Percentiles rank a stretch among this genome's conserved stretches.
These are phyloP conservation scores for Lottia gigantea DNA, from an alignment of 2,888 invertebrate species.

Conservation along the genomic window DNA sequence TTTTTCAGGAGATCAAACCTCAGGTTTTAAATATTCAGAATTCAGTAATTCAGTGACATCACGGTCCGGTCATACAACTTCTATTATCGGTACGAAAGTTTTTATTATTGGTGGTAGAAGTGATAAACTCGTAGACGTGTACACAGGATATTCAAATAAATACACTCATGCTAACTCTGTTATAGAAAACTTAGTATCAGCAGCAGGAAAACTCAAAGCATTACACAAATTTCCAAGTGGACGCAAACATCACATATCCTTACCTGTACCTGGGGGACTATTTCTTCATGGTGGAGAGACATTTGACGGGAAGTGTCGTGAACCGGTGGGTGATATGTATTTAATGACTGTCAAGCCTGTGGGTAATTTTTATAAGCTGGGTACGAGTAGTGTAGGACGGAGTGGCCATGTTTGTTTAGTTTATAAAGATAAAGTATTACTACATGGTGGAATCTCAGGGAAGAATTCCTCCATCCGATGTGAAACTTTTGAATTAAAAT, in stretches of 20 bases:
- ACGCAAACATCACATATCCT: conserved; percentile 60
- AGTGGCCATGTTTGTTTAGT: conserved; percentile 59
- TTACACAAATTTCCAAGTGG: conserved; percentile 59
- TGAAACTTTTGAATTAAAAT: neutral
- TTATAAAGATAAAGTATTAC: conserved; percentile 44
- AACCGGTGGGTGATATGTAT: conserved; percentile 64
- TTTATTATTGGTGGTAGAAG: conserved; percentile 63
- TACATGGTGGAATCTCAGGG: conserved; percentile 63
- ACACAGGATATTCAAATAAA: conserved; percentile 24
- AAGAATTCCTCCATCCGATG: conserved; percentile 15
- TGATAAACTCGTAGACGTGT: conserved; percentile 57
- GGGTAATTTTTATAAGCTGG: conserved; percentile 49
- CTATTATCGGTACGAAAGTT: conserved; percentile 47
- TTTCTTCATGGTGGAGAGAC: conserved; percentile 67
- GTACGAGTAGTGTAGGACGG: conserved; percentile 45
- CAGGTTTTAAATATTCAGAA: conserved; percentile 6
- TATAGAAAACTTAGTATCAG: conserved; percentile 7
- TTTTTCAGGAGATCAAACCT: neutral
- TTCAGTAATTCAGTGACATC: conserved; percentile 43
- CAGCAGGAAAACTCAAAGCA: conserved; percentile 33
- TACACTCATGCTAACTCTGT: conserved; percentile 8
- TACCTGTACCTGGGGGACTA: conserved; percentile 45
- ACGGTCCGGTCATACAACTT: conserved; percentile 64
- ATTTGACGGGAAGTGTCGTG: conserved; percentile 62
- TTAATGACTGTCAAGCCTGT: conserved; percentile 45